Evolutionary conservation across 2,888 invertebrate genomes (phyloP).

Genomic region (Rutpela maculata): DNA sequence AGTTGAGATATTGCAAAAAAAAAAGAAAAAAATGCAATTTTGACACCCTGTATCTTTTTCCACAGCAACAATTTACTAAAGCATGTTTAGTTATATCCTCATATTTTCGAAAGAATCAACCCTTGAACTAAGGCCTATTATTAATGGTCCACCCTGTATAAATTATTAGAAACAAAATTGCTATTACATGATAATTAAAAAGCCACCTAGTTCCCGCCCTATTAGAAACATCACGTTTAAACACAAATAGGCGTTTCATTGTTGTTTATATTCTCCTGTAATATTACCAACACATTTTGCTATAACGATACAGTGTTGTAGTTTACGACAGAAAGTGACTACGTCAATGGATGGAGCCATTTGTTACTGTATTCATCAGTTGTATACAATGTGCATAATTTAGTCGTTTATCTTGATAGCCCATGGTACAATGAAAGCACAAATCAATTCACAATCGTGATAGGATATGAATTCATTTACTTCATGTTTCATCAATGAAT

Average conservation of each 20-base stretch:
- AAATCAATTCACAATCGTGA: conserved; percentile 41
- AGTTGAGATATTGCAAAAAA: no score
- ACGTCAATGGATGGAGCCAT: conserved; percentile 20
- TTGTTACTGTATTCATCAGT: conserved; percentile 21
- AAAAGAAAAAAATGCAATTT: no score
- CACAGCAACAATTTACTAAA: no score
- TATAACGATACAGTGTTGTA: not conserved
- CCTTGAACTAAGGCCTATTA: no score
- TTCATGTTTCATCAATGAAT: conserved; percentile 30
- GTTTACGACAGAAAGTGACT: not conserved
- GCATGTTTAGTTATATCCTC: no score
- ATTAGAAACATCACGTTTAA: not conserved
- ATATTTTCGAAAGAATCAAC: no score
- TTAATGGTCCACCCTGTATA: no score
- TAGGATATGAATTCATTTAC: conserved; percentile 40
- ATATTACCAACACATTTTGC: not conserved
- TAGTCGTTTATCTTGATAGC: conserved; percentile 41
- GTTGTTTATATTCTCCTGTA: not conserved
- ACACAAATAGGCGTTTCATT: not conserved
- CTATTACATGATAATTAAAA: no score
- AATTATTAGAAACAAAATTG: no score
- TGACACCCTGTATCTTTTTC: no score
- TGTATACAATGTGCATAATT: conserved; percentile 37
- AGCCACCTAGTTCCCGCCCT: no score
- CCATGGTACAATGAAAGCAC: conserved; percentile 40